Conservation (phyloP, 2,797 vertebrate genomes). For the Euphonia xanthogaster region DNA sequence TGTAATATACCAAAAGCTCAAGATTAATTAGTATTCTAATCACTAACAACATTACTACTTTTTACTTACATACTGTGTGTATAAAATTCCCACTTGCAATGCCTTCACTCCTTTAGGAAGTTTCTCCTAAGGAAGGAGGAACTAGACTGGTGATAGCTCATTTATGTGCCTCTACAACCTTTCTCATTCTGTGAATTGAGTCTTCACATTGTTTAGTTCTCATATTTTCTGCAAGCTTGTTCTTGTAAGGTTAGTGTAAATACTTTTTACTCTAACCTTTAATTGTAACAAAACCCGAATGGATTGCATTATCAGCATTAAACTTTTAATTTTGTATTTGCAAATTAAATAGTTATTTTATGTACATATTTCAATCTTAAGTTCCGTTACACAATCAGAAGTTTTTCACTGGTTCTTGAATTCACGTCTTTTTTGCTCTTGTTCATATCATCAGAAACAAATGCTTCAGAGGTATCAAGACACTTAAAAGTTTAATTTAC, state of each 20-base stretch:
- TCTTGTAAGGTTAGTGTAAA: background rate
- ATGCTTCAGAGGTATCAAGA: background rate
- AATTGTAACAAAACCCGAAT: background rate
- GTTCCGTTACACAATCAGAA: background rate
- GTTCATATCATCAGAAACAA: background rate
- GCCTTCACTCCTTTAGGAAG: background rate
- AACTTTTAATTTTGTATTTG: background rate
- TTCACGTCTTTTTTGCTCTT: background rate
- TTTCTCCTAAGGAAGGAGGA: background rate
- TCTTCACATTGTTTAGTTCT: background rate
- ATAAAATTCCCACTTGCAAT: background rate
- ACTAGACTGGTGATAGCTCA: background rate
- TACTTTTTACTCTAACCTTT: background rate
- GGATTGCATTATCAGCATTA: background rate
- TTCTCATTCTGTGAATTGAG: background rate
- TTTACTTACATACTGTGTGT: background rate
- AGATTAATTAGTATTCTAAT: background rate
- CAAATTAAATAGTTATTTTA: background rate
- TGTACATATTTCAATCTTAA: background rate
- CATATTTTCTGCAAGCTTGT: background rate
- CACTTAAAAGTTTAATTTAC: slow-evolving; percentile 21
- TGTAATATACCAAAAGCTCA: background rate
- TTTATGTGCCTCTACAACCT: background rate
- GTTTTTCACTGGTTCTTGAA: background rate
- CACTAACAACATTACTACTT: background rate